phyloP scores from a whole-genome alignment of 2,113 vertebrate genomes.

The Sinosuthora webbiana region DNA sequence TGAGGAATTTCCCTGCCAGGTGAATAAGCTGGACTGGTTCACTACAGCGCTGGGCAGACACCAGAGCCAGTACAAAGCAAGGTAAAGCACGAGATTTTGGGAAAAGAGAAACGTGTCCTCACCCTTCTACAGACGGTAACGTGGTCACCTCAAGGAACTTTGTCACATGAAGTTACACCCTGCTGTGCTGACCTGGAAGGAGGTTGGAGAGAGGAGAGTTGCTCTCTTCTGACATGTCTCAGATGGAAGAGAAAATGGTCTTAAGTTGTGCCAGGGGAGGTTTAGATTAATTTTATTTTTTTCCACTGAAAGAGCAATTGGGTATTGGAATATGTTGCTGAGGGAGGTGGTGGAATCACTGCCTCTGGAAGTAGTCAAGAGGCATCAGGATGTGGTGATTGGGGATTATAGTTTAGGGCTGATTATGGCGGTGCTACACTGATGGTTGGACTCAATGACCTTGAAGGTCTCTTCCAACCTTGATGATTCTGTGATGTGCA shows the following conservation, averaged over 20 bases:
- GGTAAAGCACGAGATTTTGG: background rate
- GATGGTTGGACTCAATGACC: background rate
- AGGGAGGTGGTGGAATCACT: background rate
- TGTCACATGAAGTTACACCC: background rate
- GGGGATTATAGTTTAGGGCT: background rate
- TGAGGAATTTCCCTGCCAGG: background rate
- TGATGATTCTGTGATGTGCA: background rate
- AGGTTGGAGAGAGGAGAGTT: background rate
- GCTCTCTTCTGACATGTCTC: background rate
- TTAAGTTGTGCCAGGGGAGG: background rate
- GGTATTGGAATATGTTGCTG: background rate
- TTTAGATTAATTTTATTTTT: background rate
- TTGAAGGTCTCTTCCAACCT: background rate
- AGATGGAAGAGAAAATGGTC: background rate
- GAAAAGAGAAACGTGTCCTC: background rate
- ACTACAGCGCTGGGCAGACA: background rate
- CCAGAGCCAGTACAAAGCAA: background rate
- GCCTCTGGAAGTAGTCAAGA: background rate
- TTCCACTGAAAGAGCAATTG: rapidly evolving
- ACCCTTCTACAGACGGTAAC: background rate
- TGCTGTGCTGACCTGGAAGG: background rate
- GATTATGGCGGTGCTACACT: background rate
- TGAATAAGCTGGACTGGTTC: background rate
- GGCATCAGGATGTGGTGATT: background rate
- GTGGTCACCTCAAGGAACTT: background rate